Evolutionary conservation across 1,140 invertebrate genomes (phyloP).

Genomic region (Scaptomyza pallida): DNA sequence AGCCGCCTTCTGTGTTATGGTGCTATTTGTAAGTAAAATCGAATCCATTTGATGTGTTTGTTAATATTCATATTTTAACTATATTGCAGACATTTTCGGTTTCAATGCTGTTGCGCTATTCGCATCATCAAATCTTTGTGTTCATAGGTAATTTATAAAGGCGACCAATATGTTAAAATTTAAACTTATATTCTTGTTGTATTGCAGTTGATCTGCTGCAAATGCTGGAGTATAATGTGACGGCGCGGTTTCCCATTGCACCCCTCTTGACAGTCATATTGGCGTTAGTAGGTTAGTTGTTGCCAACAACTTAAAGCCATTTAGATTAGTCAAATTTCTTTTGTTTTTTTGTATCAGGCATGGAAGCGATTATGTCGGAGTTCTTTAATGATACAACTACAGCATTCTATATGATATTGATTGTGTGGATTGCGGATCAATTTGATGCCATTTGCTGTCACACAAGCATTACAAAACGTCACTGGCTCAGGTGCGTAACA

Average conservation of each 20-base stretch:
- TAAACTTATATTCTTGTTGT: conserved; percentile 15
- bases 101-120: conserved; percentile 98
- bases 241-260: conserved; percentile 96
- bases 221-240: conserved; percentile 97
- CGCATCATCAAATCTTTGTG: conserved; percentile 99
- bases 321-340: background rate
- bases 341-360: conserved; percentile 87
- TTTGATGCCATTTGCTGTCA: conserved; percentile 99
- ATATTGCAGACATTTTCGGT: conserved; percentile 96
- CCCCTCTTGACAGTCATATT: conserved; percentile 98
- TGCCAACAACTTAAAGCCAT: conserved; percentile 1
- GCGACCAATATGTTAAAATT: background rate
- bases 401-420: conserved; percentile 99
- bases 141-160: conserved; percentile 94
- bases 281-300: conserved; percentile 96
- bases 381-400: conserved; percentile 99
- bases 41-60: background rate
- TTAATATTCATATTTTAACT: conserved; percentile 8
- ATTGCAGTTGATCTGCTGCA: conserved; percentile 96
- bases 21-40: conserved; percentile 98
- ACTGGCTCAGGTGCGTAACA: conserved; percentile 95
- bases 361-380: conserved; percentile 99
- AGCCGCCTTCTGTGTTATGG: conserved; percentile 97
- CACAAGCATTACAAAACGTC: conserved; percentile 95
- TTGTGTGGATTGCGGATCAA: conserved; percentile 99